Conservation (phyloP, 2,888 invertebrate species). For the Chrysopilus asiliformis region DNA sequence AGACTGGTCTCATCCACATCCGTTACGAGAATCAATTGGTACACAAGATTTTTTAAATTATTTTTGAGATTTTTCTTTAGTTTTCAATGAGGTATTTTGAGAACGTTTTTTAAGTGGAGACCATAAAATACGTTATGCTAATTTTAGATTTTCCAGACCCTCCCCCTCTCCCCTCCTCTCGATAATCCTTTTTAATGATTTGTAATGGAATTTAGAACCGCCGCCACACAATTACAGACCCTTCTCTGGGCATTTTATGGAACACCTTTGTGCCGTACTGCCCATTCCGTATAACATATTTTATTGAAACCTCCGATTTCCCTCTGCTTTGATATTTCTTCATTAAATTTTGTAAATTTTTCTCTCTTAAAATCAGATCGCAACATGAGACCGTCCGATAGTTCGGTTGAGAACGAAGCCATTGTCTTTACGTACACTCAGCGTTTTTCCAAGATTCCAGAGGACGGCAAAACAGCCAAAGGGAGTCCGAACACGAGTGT, state of each 20-base stretch:
- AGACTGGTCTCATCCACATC: conserved; percentile 45
- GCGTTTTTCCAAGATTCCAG: conserved; percentile 42
- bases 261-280: too few species aligned
- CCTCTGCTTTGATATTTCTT: conserved; percentile 11
- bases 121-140: too few species aligned
- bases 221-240: too few species aligned
- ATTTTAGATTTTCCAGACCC: too few species aligned
- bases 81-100: too few species aligned
- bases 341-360: neutral
- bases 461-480: conserved; percentile 19
- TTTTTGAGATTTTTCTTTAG: conserved; percentile 8
- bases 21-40: conserved; percentile 34
- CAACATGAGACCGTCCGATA: conserved; percentile 41
- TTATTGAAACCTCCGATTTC: too few species aligned
- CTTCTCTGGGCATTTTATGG: too few species aligned
- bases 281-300: too few species aligned
- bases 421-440: conserved; percentile 42
- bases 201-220: too few species aligned
- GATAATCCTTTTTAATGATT: too few species aligned
- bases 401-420: conserved; percentile 43
- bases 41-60: conserved; percentile 3
- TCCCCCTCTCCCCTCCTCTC: too few species aligned
- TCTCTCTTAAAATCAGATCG: conserved; percentile 23
- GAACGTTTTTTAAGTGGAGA: too few species aligned
- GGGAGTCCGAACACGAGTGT: conserved; percentile 25